Base-by-base conservation (phyloP, 35 echinoderm and acorn worm species). In the Chiridota heheva region DNA sequence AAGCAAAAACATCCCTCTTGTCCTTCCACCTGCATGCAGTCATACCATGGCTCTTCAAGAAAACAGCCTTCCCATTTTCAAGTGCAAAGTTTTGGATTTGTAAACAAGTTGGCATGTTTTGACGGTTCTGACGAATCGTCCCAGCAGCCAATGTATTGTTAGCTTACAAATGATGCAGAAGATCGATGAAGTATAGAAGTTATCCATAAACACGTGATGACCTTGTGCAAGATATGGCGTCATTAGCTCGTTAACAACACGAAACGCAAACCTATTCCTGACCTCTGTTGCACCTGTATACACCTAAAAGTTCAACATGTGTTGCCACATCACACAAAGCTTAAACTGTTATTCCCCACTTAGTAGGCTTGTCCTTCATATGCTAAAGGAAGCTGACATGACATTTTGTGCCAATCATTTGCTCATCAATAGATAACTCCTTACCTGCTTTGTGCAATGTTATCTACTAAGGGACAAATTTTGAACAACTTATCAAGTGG, bases 361-460 rank as follows among this genome's bases (percentile, higher is more conserved):
- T 64, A 5, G 40, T 73, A 31, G 69, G 69, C 10, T 45, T 73
- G 39, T 73, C 69, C 41, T 47, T 47, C 69, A 64, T 64, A 28
- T 64, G 30, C 27, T 64, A 29, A 30, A 64, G 13, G 60, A 64
- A 64, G 60, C 60, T 53, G 48, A 53, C 10, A 10, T n/a, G 10
- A 12, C 48, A 53, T n/a, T 53, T n/a, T 53, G 10, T 64, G 7
- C 60, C 60, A 17, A 29, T 13, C 27, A 13, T 64, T 13, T 64
- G 30, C 13, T 64, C 13, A 8, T 17, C 13, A 64, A 17, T 13
- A 29, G 29, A 64, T 8, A 29, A 64, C 30, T 73, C 70, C 24
- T 46, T 45, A 30, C 42, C 5, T 44, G 70, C 42, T 22, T 64
- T 28, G 8, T 13, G 30, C 60, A 64, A 64, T 17, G 60, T 7